Base-by-base conservation (phyloP, 2,888 invertebrate species). In the Scaptomyza caliginosa region DNA sequence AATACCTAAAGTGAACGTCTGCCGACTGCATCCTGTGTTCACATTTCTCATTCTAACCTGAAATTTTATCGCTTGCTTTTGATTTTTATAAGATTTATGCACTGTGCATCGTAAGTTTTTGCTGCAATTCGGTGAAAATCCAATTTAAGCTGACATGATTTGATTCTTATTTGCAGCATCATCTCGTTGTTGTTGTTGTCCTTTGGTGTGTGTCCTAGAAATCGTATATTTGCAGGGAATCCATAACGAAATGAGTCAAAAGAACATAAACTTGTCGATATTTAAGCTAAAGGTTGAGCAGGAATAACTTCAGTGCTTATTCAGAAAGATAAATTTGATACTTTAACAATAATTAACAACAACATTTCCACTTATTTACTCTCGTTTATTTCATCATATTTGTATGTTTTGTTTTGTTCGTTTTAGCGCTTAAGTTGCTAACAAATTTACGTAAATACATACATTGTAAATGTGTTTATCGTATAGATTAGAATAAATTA, bases 401-500 rank as follows among this genome's bases (percentile, higher is more conserved):
- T 54, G 24, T 52, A 46, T 50, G 67, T 32, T 75, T 71, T 34
- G 57, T 54, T 77, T 67, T 74, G 56, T 58, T 65, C 43, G 39
- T 58, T 57, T 56, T 67, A 67, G 71, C 54, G 59, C 75, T 74
- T 75, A 75, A 52, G 32, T 49, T 48, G 45, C 71, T 78, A 77
- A 77, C 74, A 72, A 59, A 64, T 82, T 48, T 39, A 36, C 55
- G 57, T 51, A 57, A 55, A 67, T 45, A 52, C 23, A 59, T 54
- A 45, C n/a, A 57, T 64, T 58, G 40, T 63, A 67, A 51, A 65
- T 39, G 54, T 73, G 19, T 30, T 32, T 46, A 85, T 69, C 74
- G 13, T 34, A 32, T 42, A 50, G 57, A 68, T 71, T 63, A 69
- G 38, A 63, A 71, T 79, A 69, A 77, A 70, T 86, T 74, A 73